Conservation (phyloP, 1,140 invertebrate genomes). For the Scaptomyza pallida region DNA sequence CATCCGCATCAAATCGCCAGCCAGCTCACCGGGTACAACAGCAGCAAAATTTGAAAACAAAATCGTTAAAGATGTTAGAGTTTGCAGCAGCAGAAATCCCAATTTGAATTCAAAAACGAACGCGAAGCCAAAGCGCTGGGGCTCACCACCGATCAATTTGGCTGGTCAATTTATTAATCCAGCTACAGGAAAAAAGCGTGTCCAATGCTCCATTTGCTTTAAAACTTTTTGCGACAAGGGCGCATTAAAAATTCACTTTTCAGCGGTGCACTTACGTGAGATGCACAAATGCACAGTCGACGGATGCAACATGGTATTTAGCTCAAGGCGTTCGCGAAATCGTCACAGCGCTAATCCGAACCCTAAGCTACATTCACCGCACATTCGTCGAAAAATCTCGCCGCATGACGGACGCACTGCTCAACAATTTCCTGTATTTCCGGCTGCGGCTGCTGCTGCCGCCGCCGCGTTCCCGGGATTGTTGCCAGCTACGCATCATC, state of each 20-base stretch:
- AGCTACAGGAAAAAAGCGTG: conserved; percentile 96
- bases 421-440: conserved; percentile 90
- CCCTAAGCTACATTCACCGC: conserved; percentile 98
- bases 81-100: conserved; percentile 4
- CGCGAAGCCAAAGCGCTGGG: conserved; percentile 77
- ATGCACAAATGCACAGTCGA: conserved; percentile 92
- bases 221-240: conserved; percentile 99
- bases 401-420: conserved; percentile 95
- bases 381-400: conserved; percentile 95
- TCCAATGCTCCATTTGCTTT: conserved; percentile 98
- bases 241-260: conserved; percentile 99
- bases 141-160: conserved; percentile 90
- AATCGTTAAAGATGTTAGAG: neutral
- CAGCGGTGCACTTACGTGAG: conserved; percentile 94
- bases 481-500: conserved; percentile 83
- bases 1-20: conserved; percentile 57
- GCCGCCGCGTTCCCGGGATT: conserved; percentile 85
- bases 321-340: conserved; percentile 90
- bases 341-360: conserved; percentile 97
- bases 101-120: conserved; percentile 6
- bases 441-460: conserved; percentile 71
- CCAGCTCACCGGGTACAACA: conserved; percentile 60
- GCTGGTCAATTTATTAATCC: conserved; percentile 96
- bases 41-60: neutral
- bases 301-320: conserved; percentile 93